These are phyloP conservation scores for Ariolimax columbianus DNA, from an alignment of 2,888 invertebrate species.

Conservation along the genomic window DNA sequence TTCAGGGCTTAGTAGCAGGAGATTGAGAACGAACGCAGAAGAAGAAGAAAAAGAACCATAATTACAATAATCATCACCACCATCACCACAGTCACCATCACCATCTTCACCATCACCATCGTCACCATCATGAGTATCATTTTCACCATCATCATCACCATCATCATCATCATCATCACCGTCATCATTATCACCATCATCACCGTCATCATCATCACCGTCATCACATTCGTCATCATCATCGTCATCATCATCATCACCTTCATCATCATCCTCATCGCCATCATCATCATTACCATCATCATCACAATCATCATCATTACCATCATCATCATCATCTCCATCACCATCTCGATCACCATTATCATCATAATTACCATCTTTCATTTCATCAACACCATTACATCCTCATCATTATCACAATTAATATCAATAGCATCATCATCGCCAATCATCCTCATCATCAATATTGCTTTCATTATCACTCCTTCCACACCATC, in stretches of 20 bases:
- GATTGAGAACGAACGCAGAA: no score
- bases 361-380: neutral
- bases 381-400: no score
- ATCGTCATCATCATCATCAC: neutral
- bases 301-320: no score
- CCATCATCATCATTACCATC: no score
- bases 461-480: neutral
- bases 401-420: no score
- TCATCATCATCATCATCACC: slow-evolving; percentile 7
- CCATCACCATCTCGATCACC: neutral
- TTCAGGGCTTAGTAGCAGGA: no score
- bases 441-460: neutral
- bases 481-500: slow-evolving; percentile 30
- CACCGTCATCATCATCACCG: slow-evolving; percentile 31
- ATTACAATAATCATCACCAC: neutral
- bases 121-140: no score
- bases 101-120: no score
- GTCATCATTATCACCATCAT: slow-evolving; percentile 30
- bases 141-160: neutral
- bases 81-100: no score
- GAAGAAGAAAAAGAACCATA: no score
- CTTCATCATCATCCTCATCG: no score
- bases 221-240: neutral
- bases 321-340: neutral
- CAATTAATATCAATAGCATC: no score